Percentiles rank a stretch among this genome's conserved stretches.
phyloP scores from a whole-genome alignment of 2,113 vertebrate genomes.

The Calyptomena viridis region DNA sequence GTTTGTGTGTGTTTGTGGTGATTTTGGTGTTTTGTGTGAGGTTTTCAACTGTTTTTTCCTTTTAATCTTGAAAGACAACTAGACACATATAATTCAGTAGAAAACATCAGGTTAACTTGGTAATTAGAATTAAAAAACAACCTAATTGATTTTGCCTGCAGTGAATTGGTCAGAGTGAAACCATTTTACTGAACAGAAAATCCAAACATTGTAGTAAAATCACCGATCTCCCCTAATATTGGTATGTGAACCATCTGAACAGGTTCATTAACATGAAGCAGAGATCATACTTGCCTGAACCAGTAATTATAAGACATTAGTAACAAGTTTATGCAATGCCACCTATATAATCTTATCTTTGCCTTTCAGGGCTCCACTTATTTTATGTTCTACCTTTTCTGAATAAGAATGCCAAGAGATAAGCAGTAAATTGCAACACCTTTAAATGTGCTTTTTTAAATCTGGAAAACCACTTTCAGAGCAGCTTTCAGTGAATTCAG shows the following conservation, averaged over 20 bases:
- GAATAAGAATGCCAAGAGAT: not conserved
- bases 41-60: not conserved
- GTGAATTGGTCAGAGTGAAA: not conserved
- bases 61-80: not conserved
- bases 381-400: not conserved
- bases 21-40: not conserved
- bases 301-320: slow-evolving; percentile 7
- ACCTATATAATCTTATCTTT: slow-evolving; percentile 3
- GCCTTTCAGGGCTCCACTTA: not conserved
- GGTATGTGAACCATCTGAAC: not conserved
- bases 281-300: not conserved
- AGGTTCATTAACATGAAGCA: not conserved
- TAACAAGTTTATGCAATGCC: not conserved
- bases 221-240: not conserved
- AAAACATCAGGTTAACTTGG: not conserved
- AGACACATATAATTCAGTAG: not conserved
- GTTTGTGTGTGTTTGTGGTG: not conserved
- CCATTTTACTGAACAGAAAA: not conserved
- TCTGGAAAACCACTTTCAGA: not conserved
- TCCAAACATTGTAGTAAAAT: not conserved
- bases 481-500: not conserved
- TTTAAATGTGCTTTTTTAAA: not conserved
- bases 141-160: not conserved
- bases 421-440: not conserved
- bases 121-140: not conserved